A percentile compares a stretch with the other conserved stretches of the same genome.
Conservation (phyloP, 2,113 vertebrate species). For the Ictalurus furcatus region DNA sequence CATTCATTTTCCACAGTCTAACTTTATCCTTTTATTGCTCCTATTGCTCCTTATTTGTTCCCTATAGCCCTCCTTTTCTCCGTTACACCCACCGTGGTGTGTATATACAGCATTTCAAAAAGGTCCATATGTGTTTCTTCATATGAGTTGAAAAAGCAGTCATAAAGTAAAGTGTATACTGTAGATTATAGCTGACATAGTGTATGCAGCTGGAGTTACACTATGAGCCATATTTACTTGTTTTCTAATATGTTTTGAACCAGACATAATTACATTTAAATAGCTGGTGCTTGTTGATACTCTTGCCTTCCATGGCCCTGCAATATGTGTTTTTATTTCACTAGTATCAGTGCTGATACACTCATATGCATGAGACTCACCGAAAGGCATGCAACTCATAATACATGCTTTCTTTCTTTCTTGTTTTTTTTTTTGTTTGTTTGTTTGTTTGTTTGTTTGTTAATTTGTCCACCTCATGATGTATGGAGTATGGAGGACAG, state of each 20-base stretch:
- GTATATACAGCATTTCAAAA: slow-evolving; percentile 31
- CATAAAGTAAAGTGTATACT: slow-evolving; percentile 7
- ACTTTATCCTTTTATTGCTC: slow-evolving; percentile 71
- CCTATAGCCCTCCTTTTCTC: slow-evolving; percentile 45
- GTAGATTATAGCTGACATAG: slow-evolving; percentile 3
- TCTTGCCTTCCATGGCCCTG: slow-evolving; percentile 47
- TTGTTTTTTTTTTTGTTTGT: no score
- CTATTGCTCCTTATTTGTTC: slow-evolving; percentile 53
- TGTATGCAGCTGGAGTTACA: slow-evolving; percentile 39
- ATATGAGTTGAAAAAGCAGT: slow-evolving; percentile 14
- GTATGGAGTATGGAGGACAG: slow-evolving; percentile 14
- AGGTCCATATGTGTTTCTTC: slow-evolving; percentile 44
- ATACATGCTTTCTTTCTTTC: slow-evolving; percentile 24
- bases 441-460: slow-evolving; percentile 1
- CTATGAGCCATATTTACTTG: slow-evolving; percentile 54
- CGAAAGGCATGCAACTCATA: slow-evolving; percentile 51
- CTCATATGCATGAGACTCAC: slow-evolving; percentile 50
- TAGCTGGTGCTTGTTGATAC: slow-evolving; percentile 35
- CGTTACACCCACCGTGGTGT: slow-evolving; percentile 52
- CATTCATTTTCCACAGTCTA: slow-evolving; percentile 67
- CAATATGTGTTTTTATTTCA: slow-evolving; percentile 42
- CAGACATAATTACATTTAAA: slow-evolving; percentile 33
- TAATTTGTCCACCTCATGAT: slow-evolving; percentile 42
- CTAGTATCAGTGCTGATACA: slow-evolving; percentile 42
- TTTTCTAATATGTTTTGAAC: slow-evolving; percentile 37